Evolutionary conservation across 2,113 vertebrate genomes (phyloP).

Genomic region (Pholis gunnellus): DNA sequence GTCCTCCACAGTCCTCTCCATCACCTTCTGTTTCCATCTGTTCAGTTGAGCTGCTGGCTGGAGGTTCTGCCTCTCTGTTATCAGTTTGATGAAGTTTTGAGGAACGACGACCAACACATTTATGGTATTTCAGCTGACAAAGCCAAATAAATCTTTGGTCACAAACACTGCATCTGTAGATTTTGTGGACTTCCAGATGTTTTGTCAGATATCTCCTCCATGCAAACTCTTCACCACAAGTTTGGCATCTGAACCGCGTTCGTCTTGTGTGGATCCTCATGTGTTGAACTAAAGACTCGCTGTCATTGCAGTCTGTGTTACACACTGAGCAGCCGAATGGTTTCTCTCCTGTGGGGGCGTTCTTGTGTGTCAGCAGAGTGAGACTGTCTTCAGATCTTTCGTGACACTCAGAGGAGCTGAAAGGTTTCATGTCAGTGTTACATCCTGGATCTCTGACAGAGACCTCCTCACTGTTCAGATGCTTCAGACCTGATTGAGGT

Average conservation of each 20-base stretch:
- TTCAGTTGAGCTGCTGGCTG: neutral
- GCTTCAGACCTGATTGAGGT: too few relatives aligned
- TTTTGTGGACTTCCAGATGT: slow-evolving; percentile 41
- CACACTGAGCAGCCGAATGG: slow-evolving; percentile 49
- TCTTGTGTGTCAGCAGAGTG: neutral
- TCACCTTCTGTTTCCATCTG: neutral
- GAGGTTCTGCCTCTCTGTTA: slow-evolving; percentile 8
- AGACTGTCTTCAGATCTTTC: neutral
- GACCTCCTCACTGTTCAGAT: too few relatives aligned
- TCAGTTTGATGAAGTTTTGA: neutral
- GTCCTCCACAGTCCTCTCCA: slow-evolving; percentile 11
- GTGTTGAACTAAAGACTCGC: slow-evolving; percentile 33
- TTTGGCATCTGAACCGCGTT: slow-evolving; percentile 28
- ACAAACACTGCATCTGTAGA: slow-evolving; percentile 15
- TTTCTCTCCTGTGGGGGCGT: neutral
- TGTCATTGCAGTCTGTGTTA: slow-evolving; percentile 3
- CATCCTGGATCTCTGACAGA: too few relatives aligned
- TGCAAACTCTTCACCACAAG: slow-evolving; percentile 40
- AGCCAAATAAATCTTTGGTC: neutral
- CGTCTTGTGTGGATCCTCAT: slow-evolving; percentile 41
- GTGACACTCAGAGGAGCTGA: neutral
- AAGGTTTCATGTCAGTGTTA: too few relatives aligned
- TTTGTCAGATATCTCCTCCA: slow-evolving; percentile 38
- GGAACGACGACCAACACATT: neutral
- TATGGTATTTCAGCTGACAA: neutral